Percentiles rank a stretch among this genome's conserved stretches.
phyloP scores from a whole-genome alignment of 2,888 invertebrate species.

The Synanthedon andrenaeformis region DNA sequence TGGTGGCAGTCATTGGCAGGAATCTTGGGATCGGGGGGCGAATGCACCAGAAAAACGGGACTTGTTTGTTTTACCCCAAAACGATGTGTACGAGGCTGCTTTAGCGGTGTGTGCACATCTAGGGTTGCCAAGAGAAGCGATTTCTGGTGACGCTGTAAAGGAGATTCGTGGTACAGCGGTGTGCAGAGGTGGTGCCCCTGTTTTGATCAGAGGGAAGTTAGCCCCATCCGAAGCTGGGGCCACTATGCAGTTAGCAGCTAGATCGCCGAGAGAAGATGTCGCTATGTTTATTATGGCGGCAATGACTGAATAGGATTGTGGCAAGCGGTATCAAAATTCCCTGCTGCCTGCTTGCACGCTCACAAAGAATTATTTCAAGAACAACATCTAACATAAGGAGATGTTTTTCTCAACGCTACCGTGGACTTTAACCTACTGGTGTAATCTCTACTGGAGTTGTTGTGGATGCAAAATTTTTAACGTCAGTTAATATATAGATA shows the following conservation, averaged over 20 bases:
- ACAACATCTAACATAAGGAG: no score
- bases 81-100: conserved; percentile 45
- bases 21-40: conserved; percentile 83
- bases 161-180: conserved; percentile 73
- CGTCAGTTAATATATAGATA: no score
- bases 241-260: conserved; percentile 92
- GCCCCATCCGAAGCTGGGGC: conserved; percentile 81
- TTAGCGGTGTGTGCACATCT: conserved; percentile 53
- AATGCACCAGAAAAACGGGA: conserved; percentile 85
- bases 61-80: conserved; percentile 86
- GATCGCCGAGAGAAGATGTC: conserved; percentile 86
- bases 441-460: no score
- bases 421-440: no score
- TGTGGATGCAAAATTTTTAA: no score
- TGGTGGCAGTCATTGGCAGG: conserved; percentile 57
- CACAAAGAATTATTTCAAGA: no score
- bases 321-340: no score
- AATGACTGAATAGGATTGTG: conserved; percentile 38
- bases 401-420: no score
- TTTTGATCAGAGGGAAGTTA: conserved; percentile 87
- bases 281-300: conserved; percentile 89
- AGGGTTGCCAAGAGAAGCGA: conserved; percentile 39
- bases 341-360: no score
- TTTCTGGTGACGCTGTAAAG: conserved; percentile 50
- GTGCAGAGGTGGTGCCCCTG: conserved; percentile 91